Evolutionary conservation across 2,888 invertebrate genomes (phyloP).

Genomic region (Sympetrum striolatum): DNA sequence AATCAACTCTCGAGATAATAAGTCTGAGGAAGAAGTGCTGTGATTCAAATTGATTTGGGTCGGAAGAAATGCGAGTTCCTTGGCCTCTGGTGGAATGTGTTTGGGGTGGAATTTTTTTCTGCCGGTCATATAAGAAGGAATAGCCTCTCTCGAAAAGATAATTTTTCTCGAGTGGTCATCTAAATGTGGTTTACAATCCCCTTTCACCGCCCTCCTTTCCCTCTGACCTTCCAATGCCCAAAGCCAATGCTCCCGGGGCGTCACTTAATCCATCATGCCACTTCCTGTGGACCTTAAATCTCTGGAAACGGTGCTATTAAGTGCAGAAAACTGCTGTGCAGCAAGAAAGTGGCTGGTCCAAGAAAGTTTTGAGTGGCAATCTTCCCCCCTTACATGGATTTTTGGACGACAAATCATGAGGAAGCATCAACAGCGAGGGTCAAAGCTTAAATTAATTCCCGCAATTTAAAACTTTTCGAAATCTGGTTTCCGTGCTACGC

Average conservation of each 20-base stretch:
- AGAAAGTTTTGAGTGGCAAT: no score
- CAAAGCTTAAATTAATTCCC: no score
- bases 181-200: slow-evolving; percentile 3
- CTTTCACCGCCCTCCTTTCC: slow-evolving; percentile 41
- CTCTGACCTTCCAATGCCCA: slow-evolving; percentile 20
- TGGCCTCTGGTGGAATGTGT: neutral
- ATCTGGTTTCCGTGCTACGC: no score
- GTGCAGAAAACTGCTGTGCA: neutral
- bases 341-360: no score
- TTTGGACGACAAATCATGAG: no score
- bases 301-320: neutral
- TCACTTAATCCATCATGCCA: neutral
- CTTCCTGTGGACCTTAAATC: neutral
- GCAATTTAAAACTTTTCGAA: no score
- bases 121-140: neutral
- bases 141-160: neutral
- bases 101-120: neutral
- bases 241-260: neutral
- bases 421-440: no score
- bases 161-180: slow-evolving; percentile 3
- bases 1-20: no score
- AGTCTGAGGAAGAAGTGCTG: no score
- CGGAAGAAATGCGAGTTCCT: neutral
- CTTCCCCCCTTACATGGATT: no score
- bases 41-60: slow-evolving; percentile 5